A percentile compares a stretch with the other conserved stretches of the same genome.
Conservation (phyloP, 2,797 vertebrate species). For the Anomalospiza imberbis region DNA sequence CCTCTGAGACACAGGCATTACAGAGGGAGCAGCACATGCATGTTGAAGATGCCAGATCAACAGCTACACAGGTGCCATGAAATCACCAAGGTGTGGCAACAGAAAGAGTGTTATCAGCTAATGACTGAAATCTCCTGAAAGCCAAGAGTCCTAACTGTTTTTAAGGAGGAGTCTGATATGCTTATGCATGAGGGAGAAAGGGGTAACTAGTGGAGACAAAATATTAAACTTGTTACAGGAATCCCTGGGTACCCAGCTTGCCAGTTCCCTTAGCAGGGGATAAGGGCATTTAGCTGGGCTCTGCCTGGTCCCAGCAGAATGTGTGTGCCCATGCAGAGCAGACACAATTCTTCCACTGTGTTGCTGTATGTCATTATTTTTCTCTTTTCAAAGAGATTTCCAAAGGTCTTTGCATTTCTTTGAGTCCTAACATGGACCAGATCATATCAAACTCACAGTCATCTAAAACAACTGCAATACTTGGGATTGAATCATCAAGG, state of each 20-base stretch:
- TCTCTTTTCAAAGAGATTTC: not conserved
- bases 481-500: not conserved
- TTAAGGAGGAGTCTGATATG: not conserved
- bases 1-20: not conserved
- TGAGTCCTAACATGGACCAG: not conserved
- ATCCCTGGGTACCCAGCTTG: not conserved
- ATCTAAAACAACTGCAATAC: not conserved
- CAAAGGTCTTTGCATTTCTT: not conserved
- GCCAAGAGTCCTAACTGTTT: not conserved
- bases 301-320: not conserved
- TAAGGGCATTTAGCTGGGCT: not conserved
- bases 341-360: not conserved
- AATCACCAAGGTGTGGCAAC: not conserved
- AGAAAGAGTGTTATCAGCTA: not conserved
- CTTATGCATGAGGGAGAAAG: not conserved
- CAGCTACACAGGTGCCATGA: not conserved
- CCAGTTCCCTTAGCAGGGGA: not conserved
- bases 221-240: not conserved
- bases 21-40: fast-evolving
- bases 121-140: not conserved
- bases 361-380: not conserved
- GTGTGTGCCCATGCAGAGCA: fast-evolving
- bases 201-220: not conserved
- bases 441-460: not conserved
- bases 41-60: not conserved